Conservation (phyloP, 2,888 invertebrate genomes). For the Myopa tessellatipennis region DNA sequence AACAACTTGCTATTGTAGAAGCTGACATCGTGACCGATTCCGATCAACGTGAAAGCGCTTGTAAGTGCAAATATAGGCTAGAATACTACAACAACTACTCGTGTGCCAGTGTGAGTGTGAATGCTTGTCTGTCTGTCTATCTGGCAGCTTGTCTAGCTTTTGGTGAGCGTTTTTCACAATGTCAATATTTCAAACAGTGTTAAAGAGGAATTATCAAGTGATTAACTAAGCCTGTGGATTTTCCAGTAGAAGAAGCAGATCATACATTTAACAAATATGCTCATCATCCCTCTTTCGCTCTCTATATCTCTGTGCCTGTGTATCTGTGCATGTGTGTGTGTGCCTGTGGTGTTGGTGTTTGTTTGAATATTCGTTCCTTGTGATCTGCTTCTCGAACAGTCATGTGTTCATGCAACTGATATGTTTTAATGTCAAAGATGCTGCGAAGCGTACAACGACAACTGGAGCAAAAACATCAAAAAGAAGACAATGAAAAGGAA, state of each 20-base stretch:
- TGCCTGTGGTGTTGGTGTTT: neutral
- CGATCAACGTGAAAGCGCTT: neutral
- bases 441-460: conserved; percentile 26
- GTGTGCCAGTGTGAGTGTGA: neutral
- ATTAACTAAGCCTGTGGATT: neutral
- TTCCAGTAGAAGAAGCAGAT: too few relatives aligned
- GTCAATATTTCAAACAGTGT: neutral
- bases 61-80: neutral
- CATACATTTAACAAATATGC: too few relatives aligned
- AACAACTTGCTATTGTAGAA: neutral
- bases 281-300: conserved; percentile 35
- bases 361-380: too few relatives aligned
- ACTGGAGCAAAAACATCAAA: conserved; percentile 20
- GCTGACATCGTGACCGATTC: conserved; percentile 13
- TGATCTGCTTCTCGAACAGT: too few relatives aligned
- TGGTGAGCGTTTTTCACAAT: neutral
- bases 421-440: conserved; percentile 38
- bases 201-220: conserved; percentile 3
- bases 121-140: neutral
- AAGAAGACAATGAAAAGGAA: neutral
- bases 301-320: neutral
- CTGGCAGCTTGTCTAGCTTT: neutral
- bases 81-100: too few relatives aligned
- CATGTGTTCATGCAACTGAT: conserved; percentile 16
- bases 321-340: neutral